Evolutionary conservation across 1,140 invertebrate genomes (phyloP), one percentile per base, ranked within the genome.

Genomic region (Pemphigus obesinymphae): DNA sequence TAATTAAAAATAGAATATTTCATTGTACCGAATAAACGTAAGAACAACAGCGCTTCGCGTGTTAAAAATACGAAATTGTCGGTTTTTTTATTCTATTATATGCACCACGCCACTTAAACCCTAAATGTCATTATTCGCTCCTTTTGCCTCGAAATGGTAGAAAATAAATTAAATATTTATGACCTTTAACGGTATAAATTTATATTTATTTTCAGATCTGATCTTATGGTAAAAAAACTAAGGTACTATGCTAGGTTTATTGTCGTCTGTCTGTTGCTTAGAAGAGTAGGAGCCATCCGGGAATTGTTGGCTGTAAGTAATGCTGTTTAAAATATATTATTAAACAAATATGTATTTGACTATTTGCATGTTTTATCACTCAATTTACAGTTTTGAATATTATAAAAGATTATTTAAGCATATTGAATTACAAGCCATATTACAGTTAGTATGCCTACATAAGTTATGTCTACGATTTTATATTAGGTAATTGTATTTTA

Each of bases 201-300:
- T 58, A 26, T 82, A 55, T 82, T 70, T 83, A 83, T 58, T 87
- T 87, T 48, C 84, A 92, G 92, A 86, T 95, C 95, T 83, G 97
- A 98, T 87, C 88, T 99, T 82, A 97, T 98, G 95, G 96, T 99
- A 63, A 99, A 99, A 88, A 99, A 99, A 88, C 88, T 99, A 29
- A 90, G 97, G 72, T 99, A 97, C 86, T 98, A 98, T 88, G 97
- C 97, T 29, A 90, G 97, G 73, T 99, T 97, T 87, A 98, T 98
- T 85, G 96, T 98, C 34, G 97, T 98, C 20, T 97, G 96, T 88
- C 90, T 99, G 83, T 89, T 98, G 84, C 89, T 98, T 66, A 97
- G 97, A 88, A 96, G 96, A 87, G 96, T 97, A 91, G 97, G 97
- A 88, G 89, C 97, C 83, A 96, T 98, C 58, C 90, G 93, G 66